These are phyloP conservation scores for Hylyphantes graminicola DNA, from an alignment of 1,140 invertebrate species.

Conservation along the genomic window DNA sequence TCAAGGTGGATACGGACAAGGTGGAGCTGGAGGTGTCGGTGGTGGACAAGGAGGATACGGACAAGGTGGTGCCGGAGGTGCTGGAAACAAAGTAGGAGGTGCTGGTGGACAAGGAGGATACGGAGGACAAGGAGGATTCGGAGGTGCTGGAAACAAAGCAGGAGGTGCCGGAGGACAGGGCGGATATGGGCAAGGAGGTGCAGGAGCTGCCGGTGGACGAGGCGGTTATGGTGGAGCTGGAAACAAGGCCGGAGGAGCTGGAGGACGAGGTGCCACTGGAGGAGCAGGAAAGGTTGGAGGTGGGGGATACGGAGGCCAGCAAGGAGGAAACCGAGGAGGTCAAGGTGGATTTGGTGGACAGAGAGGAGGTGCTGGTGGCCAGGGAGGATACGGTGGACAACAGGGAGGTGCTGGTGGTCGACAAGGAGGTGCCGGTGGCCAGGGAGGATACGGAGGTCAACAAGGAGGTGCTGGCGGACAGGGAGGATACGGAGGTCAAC, in stretches of 20 bases:
- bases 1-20: conserved; percentile 29
- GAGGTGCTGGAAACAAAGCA: neutral
- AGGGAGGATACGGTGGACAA: neutral
- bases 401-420: conserved; percentile 2
- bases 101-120: conserved; percentile 28
- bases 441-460: conserved; percentile 9
- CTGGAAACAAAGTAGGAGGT: neutral
- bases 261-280: conserved; percentile 4
- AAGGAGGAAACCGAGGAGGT: neutral
- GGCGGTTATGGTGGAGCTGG: conserved; percentile 11
- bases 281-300: conserved; percentile 22
- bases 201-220: neutral
- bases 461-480: conserved; percentile 3
- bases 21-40: conserved; percentile 10
- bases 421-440: neutral
- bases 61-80: neutral
- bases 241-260: conserved; percentile 18
- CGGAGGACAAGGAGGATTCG: conserved; percentile 36
- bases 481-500: conserved; percentile 11
- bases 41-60: conserved; percentile 6
- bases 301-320: conserved; percentile 7
- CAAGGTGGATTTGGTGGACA: neutral
- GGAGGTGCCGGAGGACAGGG: conserved; percentile 15
- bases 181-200: conserved; percentile 16
- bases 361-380: neutral